These are phyloP conservation scores for Palythoa caribaeorum DNA, from an alignment of 92 coral and sea anemone genomes.

Conservation along the genomic window DNA sequence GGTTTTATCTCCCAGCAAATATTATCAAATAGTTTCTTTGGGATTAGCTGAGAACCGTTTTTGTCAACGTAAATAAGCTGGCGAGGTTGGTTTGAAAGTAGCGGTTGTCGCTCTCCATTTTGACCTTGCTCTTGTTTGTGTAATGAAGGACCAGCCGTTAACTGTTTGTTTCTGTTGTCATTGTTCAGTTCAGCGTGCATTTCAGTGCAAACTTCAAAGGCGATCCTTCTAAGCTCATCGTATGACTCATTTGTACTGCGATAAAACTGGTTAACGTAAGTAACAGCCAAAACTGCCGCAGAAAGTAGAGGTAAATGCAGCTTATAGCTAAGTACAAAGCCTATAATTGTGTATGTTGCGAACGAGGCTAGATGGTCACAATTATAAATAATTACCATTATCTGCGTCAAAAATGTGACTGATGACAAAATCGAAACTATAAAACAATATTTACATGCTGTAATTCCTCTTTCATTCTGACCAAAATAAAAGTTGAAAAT, in stretches of 20 bases:
- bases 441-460: too few species aligned
- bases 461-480: too few species aligned
- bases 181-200: background rate
- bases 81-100: background rate
- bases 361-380: background rate
- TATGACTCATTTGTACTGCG: constrained; percentile 16
- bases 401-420: background rate
- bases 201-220: constrained; percentile 26
- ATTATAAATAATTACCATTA: too few species aligned
- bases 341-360: constrained; percentile 7
- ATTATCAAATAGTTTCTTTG: constrained; percentile 2
- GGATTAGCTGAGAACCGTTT: background rate
- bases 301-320: background rate
- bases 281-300: background rate
- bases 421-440: background rate
- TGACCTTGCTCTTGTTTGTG: background rate
- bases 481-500: too few species aligned
- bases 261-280: background rate
- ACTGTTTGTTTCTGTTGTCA: background rate
- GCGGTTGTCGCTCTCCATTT: background rate
- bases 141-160: too few species aligned
- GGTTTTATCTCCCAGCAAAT: constrained; percentile 9
- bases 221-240: constrained; percentile 2
- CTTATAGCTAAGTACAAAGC: constrained; percentile 4
- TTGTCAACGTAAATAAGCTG: background rate